A percentile compares a stretch with the other conserved stretches of the same genome.
These are phyloP conservation scores for Agonopterix subpropinquella DNA, from an alignment of 2,888 invertebrate genomes.

Conservation along the genomic window DNA sequence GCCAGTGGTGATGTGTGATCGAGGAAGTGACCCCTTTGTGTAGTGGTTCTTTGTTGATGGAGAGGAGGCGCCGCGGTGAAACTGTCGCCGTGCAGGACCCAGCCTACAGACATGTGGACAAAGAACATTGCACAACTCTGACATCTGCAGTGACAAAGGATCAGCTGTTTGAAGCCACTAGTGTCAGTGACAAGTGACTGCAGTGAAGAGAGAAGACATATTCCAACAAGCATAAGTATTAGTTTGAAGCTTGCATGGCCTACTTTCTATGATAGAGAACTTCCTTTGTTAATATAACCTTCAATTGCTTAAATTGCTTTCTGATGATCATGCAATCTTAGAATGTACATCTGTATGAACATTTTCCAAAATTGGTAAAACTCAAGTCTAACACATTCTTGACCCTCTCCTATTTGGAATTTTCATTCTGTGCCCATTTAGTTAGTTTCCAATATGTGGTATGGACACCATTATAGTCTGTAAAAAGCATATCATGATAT, in stretches of 20 bases:
- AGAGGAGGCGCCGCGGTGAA: neutral
- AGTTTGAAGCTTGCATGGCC: neutral
- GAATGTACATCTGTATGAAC: too few relatives aligned
- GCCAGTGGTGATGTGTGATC: constrained; percentile 13
- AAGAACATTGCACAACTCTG: neutral
- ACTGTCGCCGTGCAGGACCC: too few relatives aligned
- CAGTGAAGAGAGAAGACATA: neutral
- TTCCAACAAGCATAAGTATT: neutral
- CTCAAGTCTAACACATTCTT: too few relatives aligned
- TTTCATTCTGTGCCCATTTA: too few relatives aligned
- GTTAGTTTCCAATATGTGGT: too few relatives aligned
- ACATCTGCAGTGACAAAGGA: neutral
- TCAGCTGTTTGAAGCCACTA: neutral
- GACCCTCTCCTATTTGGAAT: too few relatives aligned
- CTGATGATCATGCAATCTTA: too few relatives aligned
- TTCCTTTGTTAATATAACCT: neutral
- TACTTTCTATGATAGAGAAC: neutral
- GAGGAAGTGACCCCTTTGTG: neutral
- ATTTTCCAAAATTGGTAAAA: too few relatives aligned
- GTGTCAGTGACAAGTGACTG: neutral
- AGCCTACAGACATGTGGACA: too few relatives aligned
- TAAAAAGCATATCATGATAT: too few relatives aligned
- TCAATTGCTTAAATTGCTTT: too few relatives aligned
- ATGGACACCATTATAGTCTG: too few relatives aligned
- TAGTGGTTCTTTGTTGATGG: constrained; percentile 3